Evolutionary conservation across 2,888 invertebrate genomes (phyloP).

Genomic region (Apodemia zela): DNA sequence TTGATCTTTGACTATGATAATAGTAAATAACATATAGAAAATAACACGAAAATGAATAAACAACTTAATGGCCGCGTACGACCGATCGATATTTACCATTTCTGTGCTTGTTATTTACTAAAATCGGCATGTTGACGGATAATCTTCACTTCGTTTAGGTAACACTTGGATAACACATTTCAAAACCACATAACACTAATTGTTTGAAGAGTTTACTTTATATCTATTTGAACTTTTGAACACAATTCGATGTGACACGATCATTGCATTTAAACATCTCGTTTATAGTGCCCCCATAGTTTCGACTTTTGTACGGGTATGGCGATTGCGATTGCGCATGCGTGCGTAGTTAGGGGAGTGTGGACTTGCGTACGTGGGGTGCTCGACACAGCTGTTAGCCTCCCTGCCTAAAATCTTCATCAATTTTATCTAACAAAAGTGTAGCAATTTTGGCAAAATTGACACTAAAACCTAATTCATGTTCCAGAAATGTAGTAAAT

Average conservation of each 20-base stretch:
- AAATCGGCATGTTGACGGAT: slow-evolving; percentile 58
- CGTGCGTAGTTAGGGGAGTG: slow-evolving; percentile 69
- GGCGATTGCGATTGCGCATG: slow-evolving; percentile 67
- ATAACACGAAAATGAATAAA: background rate
- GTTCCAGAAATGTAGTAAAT: no score
- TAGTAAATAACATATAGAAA: background rate
- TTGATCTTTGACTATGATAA: background rate
- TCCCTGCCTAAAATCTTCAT: slow-evolving; percentile 14
- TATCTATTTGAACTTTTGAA: slow-evolving; percentile 37
- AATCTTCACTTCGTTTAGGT: slow-evolving; percentile 45
- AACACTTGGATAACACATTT: slow-evolving; percentile 58
- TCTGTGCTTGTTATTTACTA: slow-evolving; percentile 58
- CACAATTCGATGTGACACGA: slow-evolving; percentile 49
- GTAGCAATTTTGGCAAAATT: slow-evolving; percentile 29
- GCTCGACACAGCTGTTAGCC: slow-evolving; percentile 60
- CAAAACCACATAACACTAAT: slow-evolving; percentile 38
- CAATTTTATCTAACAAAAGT: slow-evolving; percentile 28
- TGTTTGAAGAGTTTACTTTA: slow-evolving; percentile 29
- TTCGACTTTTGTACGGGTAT: slow-evolving; percentile 46
- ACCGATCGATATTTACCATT: slow-evolving; percentile 76
- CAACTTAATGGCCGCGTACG: slow-evolving; percentile 57
- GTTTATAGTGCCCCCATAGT: slow-evolving; percentile 50
- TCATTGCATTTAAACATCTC: slow-evolving; percentile 55
- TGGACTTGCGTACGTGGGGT: slow-evolving; percentile 61
- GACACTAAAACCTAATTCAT: background rate